Evolutionary conservation across 2,888 invertebrate genomes (phyloP), one percentile per base, ranked within the genome.

Genomic region (Platycheirus albimanus): DNA sequence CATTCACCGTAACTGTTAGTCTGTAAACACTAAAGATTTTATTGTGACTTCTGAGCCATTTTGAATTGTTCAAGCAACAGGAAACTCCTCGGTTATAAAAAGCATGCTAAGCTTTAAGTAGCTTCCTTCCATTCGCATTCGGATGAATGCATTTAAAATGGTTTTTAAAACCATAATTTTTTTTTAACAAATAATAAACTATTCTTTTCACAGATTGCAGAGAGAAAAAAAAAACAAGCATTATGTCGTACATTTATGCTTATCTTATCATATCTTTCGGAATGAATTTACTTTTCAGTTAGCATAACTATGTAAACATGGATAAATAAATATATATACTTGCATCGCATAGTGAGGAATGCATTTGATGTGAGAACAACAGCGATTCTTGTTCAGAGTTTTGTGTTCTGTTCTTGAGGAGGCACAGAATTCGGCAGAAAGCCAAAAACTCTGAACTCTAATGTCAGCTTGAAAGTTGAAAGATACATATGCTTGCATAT

Each of bases 401-500:
- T n/a, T n/a, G n/a, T n/a, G n/a, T n/a, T n/a, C n/a, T n/a, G n/a
- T n/a, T n/a, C n/a, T n/a, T n/a, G n/a, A n/a, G n/a, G n/a, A n/a
- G 69, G 54, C 41, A 28, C 24, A 58, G 49, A 69, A 58, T 64
- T 33, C 63, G 80, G 80, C 80, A 76, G 15, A 45, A 43, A 20
- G 80, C 75, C 80, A 80, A 75, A 64, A 52, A 41, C 28, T 61
- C 15, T 58, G 45, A 63, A 56, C 28, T 28, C 30, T 7, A 43
- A 66, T 58, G 41, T 61, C 61, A 79, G 67, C 56, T 75, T 58
- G 76, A 80, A 76, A 76, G 64, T 70, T 56, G 63, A 81, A 70
- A 80, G 61, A 52, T 47, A 58, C 75, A 80, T 70, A 66, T 45
- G 70, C 45, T 64, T 81, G 80, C 76, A 76, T 81, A 70, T 81